Evolutionary conservation across 1,140 invertebrate species (phyloP).

Genomic region (Liolophura sinensis): DNA sequence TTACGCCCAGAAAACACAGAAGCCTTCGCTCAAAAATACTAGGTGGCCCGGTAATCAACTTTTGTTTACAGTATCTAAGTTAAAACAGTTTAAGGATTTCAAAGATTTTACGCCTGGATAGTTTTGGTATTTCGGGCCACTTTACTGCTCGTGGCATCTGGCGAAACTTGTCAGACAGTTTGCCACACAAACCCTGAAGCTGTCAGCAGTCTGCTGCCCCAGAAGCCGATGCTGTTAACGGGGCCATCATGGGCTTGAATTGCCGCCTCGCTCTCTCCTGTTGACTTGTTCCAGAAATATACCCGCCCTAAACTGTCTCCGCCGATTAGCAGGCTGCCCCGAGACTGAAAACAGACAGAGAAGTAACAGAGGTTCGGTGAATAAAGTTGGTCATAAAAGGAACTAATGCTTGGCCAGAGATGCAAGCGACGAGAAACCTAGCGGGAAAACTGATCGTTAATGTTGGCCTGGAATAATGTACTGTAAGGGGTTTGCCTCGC

Average conservation of each 20-base stretch:
- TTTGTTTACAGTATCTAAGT: constrained; percentile 2
- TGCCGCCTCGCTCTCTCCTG: constrained; percentile 46
- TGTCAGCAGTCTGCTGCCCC: constrained; percentile 44
- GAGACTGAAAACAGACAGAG: constrained; percentile 28
- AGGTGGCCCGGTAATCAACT: too few relatives aligned
- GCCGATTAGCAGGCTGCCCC: constrained; percentile 38
- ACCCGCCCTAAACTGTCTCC: constrained; percentile 34
- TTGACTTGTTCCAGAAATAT: constrained; percentile 48
- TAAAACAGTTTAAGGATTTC: constrained; percentile 1
- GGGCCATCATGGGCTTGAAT: constrained; percentile 43
- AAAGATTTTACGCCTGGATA: background rate
- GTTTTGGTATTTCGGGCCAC: background rate
- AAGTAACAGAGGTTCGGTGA: background rate
- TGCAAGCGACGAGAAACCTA: too few relatives aligned
- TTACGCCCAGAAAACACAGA: too few relatives aligned
- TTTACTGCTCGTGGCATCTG: background rate
- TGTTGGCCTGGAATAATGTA: too few relatives aligned
- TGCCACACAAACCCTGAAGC: constrained; percentile 37
- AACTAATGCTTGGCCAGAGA: too few relatives aligned
- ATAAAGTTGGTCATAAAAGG: too few relatives aligned
- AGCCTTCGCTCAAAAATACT: too few relatives aligned
- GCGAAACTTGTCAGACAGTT: background rate
- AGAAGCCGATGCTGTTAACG: constrained; percentile 34
- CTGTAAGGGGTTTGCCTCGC: too few relatives aligned
- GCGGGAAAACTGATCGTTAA: too few relatives aligned